phyloP scores from a whole-genome alignment of 2,113 vertebrate species.

The Sciurus niger region DNA sequence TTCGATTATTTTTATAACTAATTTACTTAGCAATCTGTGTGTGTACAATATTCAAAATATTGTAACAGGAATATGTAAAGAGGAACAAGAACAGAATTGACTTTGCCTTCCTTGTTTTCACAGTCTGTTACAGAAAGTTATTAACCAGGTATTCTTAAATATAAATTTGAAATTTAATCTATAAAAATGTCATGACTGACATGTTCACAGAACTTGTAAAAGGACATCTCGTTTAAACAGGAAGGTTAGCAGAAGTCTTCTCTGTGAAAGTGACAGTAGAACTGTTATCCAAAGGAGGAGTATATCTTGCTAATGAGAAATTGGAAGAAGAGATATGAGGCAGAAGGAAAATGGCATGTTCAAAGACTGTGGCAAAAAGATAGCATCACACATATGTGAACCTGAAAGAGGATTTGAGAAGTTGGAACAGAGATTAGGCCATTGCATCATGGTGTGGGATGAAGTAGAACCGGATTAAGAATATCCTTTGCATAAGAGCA shows the following conservation, averaged over 20 bases:
- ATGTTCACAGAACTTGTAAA: background rate
- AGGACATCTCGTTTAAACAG: background rate
- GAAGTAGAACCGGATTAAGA: background rate
- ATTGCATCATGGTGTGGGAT: background rate
- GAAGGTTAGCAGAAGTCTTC: background rate
- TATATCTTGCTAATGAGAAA: background rate
- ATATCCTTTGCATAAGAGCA: background rate
- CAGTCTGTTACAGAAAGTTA: background rate
- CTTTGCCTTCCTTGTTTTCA: background rate
- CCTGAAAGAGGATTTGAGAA: background rate
- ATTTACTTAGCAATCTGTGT: background rate
- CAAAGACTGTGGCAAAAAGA: background rate
- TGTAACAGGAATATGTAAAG: background rate
- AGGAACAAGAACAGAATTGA: background rate
- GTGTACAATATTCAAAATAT: background rate
- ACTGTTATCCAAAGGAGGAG: background rate
- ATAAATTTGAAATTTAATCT: background rate
- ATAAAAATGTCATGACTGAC: background rate
- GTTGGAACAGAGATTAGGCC: background rate
- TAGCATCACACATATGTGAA: background rate
- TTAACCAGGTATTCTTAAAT: background rate
- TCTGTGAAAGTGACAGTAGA: background rate
- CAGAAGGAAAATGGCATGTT: background rate
- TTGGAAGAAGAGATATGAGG: background rate
- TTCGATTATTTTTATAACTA: background rate